Evolutionary conservation across 2,797 vertebrate species (phyloP).

Genomic region (Huso huso): DNA sequence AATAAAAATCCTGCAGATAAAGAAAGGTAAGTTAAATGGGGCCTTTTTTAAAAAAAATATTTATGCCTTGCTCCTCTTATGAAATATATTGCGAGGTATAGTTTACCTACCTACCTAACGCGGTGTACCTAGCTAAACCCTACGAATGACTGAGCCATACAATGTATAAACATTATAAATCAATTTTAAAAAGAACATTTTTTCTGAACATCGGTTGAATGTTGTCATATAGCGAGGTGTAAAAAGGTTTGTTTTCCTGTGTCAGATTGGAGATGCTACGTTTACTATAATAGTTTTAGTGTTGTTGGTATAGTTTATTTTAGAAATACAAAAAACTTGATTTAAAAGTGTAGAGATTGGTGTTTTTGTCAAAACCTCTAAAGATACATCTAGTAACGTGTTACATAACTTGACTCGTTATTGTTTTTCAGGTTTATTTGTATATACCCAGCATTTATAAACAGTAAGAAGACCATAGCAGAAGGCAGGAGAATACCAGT

Average conservation of each 20-base stretch:
- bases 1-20: constrained; percentile 52
- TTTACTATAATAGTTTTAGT: not conserved
- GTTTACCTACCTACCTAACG: not conserved
- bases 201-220: too few species aligned
- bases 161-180: too few species aligned
- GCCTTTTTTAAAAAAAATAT: not conserved
- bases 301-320: not conserved
- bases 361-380: not conserved
- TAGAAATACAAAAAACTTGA: not conserved
- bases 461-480: constrained; percentile 91
- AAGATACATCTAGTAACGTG: not conserved
- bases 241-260: not conserved
- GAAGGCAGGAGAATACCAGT: constrained; percentile 82
- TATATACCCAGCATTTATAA: constrained; percentile 88
- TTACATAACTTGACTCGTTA: not conserved
- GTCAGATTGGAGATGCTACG: constrained; percentile 3
- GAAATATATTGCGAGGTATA: not conserved
- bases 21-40: constrained; percentile 42
- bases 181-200: too few species aligned
- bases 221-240: too few species aligned
- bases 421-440: constrained; percentile 73
- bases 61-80: not conserved
- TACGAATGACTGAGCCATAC: too few species aligned
- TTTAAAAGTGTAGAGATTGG: not conserved
- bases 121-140: too few species aligned